phyloP scores from a whole-genome alignment of 2,113 vertebrate species.

The Copsychus sechellarum region DNA sequence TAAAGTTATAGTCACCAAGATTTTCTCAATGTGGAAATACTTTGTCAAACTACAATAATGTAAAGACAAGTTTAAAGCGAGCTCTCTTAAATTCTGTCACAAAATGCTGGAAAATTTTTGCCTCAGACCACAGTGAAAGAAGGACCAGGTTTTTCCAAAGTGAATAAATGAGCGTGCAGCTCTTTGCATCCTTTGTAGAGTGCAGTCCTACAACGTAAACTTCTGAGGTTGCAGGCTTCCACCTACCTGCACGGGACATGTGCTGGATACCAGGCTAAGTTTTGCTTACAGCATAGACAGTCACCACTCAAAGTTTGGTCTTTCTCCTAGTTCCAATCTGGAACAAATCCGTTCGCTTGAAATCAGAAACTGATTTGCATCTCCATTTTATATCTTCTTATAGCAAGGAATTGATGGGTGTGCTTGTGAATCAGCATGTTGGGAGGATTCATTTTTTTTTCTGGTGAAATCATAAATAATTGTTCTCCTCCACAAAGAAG shows the following conservation, averaged over 20 bases:
- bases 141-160: not conserved
- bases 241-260: accelerated
- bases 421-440: constrained; percentile 48
- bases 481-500: constrained; percentile 46
- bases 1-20: not conserved
- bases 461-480: constrained; percentile 60
- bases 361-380: constrained; percentile 41
- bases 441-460: constrained; percentile 22
- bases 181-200: not conserved
- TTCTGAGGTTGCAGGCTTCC: not conserved
- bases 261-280: not conserved
- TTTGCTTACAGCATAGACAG: not conserved
- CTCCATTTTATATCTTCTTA: constrained; percentile 47
- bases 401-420: constrained; percentile 27
- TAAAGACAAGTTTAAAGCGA: not conserved
- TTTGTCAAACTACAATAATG: not conserved
- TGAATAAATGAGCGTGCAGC: not conserved
- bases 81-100: not conserved
- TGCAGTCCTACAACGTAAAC: not conserved
- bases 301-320: constrained; percentile 1
- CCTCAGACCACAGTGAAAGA: not conserved
- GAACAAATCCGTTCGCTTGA: not conserved
- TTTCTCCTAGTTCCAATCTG: constrained; percentile 5
- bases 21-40: not conserved
- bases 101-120: not conserved